Conservation (phyloP, 2,888 invertebrate genomes). For the Melinaea marsaeus region DNA sequence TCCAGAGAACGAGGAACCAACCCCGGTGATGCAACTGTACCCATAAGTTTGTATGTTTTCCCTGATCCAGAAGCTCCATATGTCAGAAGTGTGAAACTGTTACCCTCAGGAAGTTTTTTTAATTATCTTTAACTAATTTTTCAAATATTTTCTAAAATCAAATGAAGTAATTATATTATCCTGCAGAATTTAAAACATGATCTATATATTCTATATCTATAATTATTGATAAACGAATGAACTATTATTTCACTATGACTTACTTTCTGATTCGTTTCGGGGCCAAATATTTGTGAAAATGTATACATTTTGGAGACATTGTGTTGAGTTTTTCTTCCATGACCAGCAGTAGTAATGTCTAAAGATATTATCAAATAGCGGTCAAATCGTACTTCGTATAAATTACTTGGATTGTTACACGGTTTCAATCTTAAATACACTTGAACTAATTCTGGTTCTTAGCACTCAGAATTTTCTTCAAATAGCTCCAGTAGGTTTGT, state of each 20-base stretch:
- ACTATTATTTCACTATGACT: conserved; percentile 33
- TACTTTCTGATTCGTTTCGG: conserved; percentile 58
- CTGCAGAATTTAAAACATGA: too few species aligned
- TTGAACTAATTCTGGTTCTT: conserved; percentile 66
- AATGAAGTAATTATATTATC: background rate
- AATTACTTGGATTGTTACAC: conserved; percentile 47
- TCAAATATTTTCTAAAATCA: conserved; percentile 67
- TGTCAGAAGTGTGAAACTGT: conserved; percentile 87
- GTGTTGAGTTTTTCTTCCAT: conserved; percentile 62
- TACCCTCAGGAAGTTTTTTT: conserved; percentile 79
- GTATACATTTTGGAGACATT: conserved; percentile 71
- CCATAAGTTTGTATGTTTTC: conserved; percentile 89
- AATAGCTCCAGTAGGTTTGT: conserved; percentile 63
- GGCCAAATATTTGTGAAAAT: conserved; percentile 66
- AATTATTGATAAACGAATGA: too few species aligned
- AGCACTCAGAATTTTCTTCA: conserved; percentile 59
- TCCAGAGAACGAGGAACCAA: conserved; percentile 81
- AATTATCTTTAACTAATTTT: conserved; percentile 78
- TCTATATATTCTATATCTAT: too few species aligned
- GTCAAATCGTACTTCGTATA: conserved; percentile 63
- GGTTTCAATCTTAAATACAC: conserved; percentile 77
- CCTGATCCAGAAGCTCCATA: conserved; percentile 95
- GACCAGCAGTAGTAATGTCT: conserved; percentile 63
- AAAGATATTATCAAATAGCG: conserved; percentile 60
- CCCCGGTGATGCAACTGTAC: conserved; percentile 81